Base-by-base conservation (phyloP, 2,113 vertebrate species). In the Cochlearius cochlearius region DNA sequence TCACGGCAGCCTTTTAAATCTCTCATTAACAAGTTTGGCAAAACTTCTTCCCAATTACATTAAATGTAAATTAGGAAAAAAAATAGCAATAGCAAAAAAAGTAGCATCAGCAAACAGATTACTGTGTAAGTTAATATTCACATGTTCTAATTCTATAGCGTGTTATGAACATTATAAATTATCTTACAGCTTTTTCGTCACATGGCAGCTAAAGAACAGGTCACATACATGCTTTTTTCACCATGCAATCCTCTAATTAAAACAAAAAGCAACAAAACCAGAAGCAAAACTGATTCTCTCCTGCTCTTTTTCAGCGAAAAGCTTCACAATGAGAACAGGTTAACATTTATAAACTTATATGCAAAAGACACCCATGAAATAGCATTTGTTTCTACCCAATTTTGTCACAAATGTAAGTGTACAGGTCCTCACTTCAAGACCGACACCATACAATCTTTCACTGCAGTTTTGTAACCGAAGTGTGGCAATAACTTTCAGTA, bases 21-120 rank as follows among this genome's bases (percentile, higher is more conserved):
- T 29, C 88, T 84, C 69, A 27, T 78, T 92, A 88, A 78, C 23
- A 59, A 85, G 29, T 73, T 15, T 88, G 90, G 80, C 89, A 96
- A 95, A 92, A 78, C 29, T 52, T 89, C 76, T 72, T 89, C 72
- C 59, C 93, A 95, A 81, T 84, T 92, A 94, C 38, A 68, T 72
- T 53, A 92, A 94, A 87, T 45, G 45, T 49, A 90, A 96, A 83
- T 64, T 72, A 36, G 41, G 30, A 71, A 38, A 71, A 36, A 86
- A 62, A 89, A 62, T 25, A 50, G 41, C 41, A 43, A 43, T 43
- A 43, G 41, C 41, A 43, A 43, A 43, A 43, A 43, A 43, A 43
- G 41, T 43, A 43, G 41, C 17, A 92, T 81, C 64, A 91, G 75
- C 62, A 92, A 95, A 71, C 50, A 93, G 56, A 92, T 84, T 90